Percentiles rank a stretch among this genome's conserved stretches.
These are phyloP conservation scores for Tetramorium alpestre DNA, from an alignment of 1,140 invertebrate genomes.

Conservation along the genomic window DNA sequence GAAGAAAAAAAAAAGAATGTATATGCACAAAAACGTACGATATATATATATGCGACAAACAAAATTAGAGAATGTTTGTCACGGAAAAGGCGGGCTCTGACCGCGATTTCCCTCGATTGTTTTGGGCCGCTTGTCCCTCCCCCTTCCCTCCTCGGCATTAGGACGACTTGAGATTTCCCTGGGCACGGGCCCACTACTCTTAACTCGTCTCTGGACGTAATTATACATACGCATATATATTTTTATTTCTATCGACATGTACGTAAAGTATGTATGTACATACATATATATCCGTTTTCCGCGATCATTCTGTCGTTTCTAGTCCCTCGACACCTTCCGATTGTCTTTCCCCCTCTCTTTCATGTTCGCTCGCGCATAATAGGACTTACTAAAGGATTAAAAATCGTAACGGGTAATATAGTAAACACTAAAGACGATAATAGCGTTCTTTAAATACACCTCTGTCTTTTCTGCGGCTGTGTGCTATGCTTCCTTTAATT, in stretches of 20 bases:
- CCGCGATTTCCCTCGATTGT: constrained; percentile 19
- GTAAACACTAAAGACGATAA: constrained; percentile 54
- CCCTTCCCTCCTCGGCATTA: not conserved
- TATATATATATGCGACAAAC: not conserved
- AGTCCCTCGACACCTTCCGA: not conserved
- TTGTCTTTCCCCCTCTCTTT: not conserved
- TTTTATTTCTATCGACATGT: constrained; percentile 33
- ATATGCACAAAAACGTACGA: not conserved
- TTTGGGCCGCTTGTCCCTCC: not conserved
- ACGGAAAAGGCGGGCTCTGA: not conserved
- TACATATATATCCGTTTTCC: constrained; percentile 28
- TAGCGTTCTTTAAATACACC: constrained; percentile 37
- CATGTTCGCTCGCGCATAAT: constrained; percentile 26
- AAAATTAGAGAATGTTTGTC: constrained; percentile 1
- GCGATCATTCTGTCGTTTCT: not conserved
- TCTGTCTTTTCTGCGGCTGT: constrained; percentile 25
- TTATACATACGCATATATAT: constrained; percentile 30
- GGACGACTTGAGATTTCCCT: constrained; percentile 1
- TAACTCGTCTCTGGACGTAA: constrained; percentile 38
- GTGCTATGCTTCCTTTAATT: constrained; percentile 47
- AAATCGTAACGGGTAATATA: constrained; percentile 48
- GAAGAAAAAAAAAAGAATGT: not conserved
- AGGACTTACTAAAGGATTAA: constrained; percentile 32
- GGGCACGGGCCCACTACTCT: not conserved
- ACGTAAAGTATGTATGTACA: constrained; percentile 44